Evolutionary conservation across 1,140 invertebrate genomes (phyloP).

Genomic region (Anastrepha obliqua): DNA sequence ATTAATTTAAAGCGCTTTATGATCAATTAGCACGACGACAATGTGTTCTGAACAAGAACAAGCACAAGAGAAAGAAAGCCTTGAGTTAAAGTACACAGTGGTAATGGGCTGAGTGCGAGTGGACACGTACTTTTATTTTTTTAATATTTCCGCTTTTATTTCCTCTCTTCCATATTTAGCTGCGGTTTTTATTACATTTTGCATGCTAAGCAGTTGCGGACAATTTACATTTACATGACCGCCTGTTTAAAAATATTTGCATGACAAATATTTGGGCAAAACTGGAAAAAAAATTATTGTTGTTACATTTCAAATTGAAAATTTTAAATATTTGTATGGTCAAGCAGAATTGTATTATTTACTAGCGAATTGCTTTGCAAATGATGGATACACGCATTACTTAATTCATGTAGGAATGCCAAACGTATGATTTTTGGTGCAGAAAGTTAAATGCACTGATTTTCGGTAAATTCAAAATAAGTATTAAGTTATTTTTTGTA

Average conservation of each 20-base stretch:
- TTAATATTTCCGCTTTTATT: neutral
- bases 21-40: neutral
- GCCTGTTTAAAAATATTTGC: too few species aligned
- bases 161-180: too few species aligned
- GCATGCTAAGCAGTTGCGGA: neutral
- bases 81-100: neutral
- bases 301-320: neutral
- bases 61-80: neutral
- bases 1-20: neutral
- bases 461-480: too few species aligned
- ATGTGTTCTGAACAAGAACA: neutral
- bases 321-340: neutral
- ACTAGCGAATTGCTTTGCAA: neutral
- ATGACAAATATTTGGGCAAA: too few species aligned
- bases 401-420: neutral
- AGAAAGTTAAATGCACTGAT: too few species aligned
- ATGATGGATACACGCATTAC: neutral
- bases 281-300: too few species aligned
- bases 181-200: neutral
- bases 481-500: too few species aligned
- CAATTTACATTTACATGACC: too few species aligned
- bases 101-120: neutral
- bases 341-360: neutral
- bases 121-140: too few species aligned
- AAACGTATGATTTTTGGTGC: too few species aligned